phyloP scores from a whole-genome alignment of 1,140 invertebrate species.

The Scylla paramamosain region DNA sequence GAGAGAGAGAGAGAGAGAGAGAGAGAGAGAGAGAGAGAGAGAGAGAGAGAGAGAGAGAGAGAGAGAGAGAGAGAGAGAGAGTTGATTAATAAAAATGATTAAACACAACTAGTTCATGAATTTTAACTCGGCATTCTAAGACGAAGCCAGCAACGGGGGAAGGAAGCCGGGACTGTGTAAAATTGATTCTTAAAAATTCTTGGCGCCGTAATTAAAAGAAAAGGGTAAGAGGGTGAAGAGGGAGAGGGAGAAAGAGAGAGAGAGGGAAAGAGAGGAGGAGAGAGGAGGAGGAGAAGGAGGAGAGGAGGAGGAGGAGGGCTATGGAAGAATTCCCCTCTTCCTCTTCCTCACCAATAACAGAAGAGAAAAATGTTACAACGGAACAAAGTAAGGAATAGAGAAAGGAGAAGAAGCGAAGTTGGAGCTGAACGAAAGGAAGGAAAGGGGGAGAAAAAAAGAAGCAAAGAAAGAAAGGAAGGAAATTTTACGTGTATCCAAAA shows the following conservation, averaged over 20 bases:
- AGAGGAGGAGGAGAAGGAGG: neutral
- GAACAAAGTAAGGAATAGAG: too few species aligned
- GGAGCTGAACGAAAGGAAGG: too few species aligned
- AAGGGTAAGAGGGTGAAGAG: neutral
- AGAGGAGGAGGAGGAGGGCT: neutral
- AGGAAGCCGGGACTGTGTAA: neutral
- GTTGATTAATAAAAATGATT: neutral
- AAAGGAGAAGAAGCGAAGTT: too few species aligned
- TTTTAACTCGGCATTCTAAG: neutral
- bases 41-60: constrained; percentile 19
- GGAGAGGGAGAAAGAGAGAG: neutral
- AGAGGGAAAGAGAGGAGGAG: neutral
- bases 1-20: neutral
- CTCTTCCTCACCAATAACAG: too few species aligned
- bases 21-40: constrained; percentile 22
- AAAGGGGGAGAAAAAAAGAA: too few species aligned
- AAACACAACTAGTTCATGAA: constrained; percentile 14
- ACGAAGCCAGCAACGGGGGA: neutral
- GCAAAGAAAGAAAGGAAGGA: too few species aligned
- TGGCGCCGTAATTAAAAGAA: constrained; percentile 22
- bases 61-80: neutral
- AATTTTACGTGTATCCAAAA: too few species aligned
- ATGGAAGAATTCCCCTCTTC: neutral
- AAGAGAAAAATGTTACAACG: too few species aligned
- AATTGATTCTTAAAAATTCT: constrained; percentile 8